phyloP scores from a whole-genome alignment of 2,113 vertebrate species.

The Phoenicopterus ruber region DNA sequence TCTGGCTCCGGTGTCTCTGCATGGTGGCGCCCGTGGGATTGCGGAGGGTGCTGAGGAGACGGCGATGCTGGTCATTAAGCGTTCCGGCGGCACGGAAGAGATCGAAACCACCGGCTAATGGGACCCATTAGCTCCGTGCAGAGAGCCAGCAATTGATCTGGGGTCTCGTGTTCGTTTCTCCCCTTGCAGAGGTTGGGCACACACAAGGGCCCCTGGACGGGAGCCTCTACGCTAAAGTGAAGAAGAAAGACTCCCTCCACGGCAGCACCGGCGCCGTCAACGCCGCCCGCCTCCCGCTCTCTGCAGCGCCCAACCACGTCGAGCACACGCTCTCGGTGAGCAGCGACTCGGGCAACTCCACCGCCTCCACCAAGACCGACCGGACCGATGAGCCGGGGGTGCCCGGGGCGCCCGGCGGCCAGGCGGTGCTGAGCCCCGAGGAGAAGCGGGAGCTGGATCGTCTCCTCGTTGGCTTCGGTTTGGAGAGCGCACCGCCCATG shows the following conservation, averaged over 20 bases:
- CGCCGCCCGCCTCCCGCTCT: slow-evolving; percentile 76
- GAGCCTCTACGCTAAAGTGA: slow-evolving; percentile 97
- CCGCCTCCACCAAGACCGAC: slow-evolving; percentile 95
- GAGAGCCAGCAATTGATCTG: slow-evolving; percentile 49
- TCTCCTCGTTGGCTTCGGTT: slow-evolving; percentile 87
- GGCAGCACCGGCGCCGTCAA: slow-evolving; percentile 77
- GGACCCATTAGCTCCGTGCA: background rate
- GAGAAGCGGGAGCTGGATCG: slow-evolving; percentile 93
- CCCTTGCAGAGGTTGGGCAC: slow-evolving; percentile 88
- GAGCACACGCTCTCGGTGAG: slow-evolving; percentile 96
- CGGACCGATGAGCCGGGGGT: slow-evolving; percentile 85
- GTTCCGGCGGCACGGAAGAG: background rate
- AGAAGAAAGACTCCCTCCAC: slow-evolving; percentile 92
- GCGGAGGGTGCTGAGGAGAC: slow-evolving; percentile 14
- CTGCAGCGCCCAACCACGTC: slow-evolving; percentile 77
- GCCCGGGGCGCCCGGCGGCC: slow-evolving; percentile 46
- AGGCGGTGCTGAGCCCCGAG: slow-evolving; percentile 83
- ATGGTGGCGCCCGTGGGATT: background rate
- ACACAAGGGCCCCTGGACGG: slow-evolving; percentile 95
- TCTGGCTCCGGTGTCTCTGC: background rate
- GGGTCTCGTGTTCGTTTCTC: slow-evolving; percentile 43
- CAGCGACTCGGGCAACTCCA: slow-evolving; percentile 97
- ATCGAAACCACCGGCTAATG: slow-evolving; percentile 34
- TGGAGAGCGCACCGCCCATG: slow-evolving; percentile 79
- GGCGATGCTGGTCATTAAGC: background rate